Percentiles rank a stretch among this genome's conserved stretches.
Evolutionary conservation across 1,140 invertebrate species (phyloP).

Genomic region (Mylabris phalerata): DNA sequence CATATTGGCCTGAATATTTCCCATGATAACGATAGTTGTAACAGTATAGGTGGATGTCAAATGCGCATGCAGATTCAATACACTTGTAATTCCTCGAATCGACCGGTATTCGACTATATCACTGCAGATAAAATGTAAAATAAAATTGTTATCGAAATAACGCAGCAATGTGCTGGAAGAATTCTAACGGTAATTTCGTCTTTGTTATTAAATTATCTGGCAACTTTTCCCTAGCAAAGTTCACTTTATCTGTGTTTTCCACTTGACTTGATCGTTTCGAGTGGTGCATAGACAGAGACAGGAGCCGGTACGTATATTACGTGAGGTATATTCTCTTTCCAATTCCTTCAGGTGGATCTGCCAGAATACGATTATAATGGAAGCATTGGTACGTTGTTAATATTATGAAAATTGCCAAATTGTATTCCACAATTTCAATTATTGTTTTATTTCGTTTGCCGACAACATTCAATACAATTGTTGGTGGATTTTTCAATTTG

Average conservation of each 20-base stretch:
- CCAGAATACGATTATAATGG: constrained; percentile 13
- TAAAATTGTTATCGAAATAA: constrained; percentile 35
- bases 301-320: too few relatives aligned
- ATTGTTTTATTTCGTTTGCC: too few relatives aligned
- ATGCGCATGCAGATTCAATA: constrained; percentile 1
- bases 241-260: constrained; percentile 42
- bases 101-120: too few relatives aligned
- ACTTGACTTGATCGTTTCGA: constrained; percentile 33
- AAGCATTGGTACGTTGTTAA: not conserved
- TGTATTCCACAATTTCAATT: too few relatives aligned
- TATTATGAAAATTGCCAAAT: not conserved
- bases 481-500: too few relatives aligned
- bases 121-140: too few relatives aligned
- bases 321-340: not conserved
- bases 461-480: too few relatives aligned
- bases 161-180: constrained; percentile 34
- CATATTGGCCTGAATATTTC: constrained; percentile 4
- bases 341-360: constrained; percentile 10
- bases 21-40: not conserved
- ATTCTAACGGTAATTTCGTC: constrained; percentile 40
- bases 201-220: constrained; percentile 44
- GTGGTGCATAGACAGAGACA: not conserved
- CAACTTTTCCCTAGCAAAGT: constrained; percentile 39
- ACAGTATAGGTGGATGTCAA: not conserved
- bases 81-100: not conserved